Evolutionary conservation across 2,888 invertebrate genomes (phyloP).

Genomic region (Aphidoletes aphidimyza): DNA sequence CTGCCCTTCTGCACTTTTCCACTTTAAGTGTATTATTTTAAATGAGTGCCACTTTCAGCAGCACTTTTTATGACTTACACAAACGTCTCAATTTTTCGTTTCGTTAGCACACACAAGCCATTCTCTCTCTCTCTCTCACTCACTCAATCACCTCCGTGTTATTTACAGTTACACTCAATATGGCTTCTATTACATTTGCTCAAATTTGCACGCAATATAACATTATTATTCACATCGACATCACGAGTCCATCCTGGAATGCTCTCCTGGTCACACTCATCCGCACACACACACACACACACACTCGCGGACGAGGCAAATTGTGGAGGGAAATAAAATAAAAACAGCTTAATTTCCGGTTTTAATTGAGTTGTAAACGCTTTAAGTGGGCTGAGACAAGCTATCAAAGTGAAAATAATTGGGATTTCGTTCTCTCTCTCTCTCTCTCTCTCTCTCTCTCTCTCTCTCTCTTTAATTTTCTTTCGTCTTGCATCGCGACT

Average conservation of each 20-base stretch:
- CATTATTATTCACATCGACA: background rate
- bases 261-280: background rate
- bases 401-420: slow-evolving; percentile 28
- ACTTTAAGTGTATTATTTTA: slow-evolving; percentile 18
- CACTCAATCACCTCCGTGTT: no score
- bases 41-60: slow-evolving; percentile 9
- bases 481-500: background rate
- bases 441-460: no score
- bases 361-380: slow-evolving; percentile 37
- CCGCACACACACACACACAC: no score
- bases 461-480: no score
- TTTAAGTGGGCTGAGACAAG: background rate
- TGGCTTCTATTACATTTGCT: no score
- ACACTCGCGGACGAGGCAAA: no score
- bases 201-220: background rate
- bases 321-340: slow-evolving; percentile 16
- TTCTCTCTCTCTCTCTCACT: background rate
- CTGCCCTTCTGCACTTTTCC: background rate
- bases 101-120: no score
- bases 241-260: background rate
- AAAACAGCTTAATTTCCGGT: slow-evolving; percentile 52
- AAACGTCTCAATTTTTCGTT: slow-evolving; percentile 20
- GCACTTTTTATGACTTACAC: background rate
- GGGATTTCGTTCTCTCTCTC: no score
- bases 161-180: background rate